These are phyloP conservation scores for Sakesphorus luctuosus DNA, from an alignment of 2,113 vertebrate species.

Conservation along the genomic window DNA sequence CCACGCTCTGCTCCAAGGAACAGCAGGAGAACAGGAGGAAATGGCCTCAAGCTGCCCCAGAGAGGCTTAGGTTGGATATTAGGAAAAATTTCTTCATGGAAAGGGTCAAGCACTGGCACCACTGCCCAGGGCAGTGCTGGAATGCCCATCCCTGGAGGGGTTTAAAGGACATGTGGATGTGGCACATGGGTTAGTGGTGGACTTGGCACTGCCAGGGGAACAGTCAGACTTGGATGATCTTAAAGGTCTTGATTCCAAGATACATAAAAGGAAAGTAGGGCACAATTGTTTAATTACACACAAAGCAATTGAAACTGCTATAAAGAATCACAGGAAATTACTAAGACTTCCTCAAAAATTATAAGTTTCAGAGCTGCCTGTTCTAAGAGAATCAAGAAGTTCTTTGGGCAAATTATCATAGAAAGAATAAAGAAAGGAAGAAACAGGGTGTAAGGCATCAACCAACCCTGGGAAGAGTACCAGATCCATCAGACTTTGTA, in stretches of 20 bases:
- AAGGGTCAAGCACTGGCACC: not conserved
- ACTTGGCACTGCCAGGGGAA: not conserved
- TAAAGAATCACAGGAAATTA: not conserved
- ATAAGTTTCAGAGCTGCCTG: not conserved
- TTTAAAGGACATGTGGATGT: not conserved
- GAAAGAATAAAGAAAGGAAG: not conserved
- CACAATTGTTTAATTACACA: not conserved
- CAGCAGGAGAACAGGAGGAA: not conserved
- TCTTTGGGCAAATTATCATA: not conserved
- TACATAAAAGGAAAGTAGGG: not conserved
- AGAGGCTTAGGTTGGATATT: not conserved
- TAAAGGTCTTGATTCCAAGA: not conserved
- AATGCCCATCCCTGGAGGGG: fast-evolving
- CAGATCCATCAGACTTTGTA: not conserved
- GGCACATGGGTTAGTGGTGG: no score
- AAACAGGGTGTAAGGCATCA: not conserved
- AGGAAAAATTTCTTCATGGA: not conserved
- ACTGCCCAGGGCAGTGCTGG: not conserved
- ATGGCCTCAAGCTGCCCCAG: not conserved
- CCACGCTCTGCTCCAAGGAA: not conserved
- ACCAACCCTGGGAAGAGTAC: not conserved
- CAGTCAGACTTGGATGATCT: no score
- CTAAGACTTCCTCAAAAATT: not conserved
- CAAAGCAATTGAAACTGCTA: not conserved
- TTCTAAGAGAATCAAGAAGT: not conserved